Base-by-base conservation (phyloP, 2,113 vertebrate species). In the Lonchura striata region DNA sequence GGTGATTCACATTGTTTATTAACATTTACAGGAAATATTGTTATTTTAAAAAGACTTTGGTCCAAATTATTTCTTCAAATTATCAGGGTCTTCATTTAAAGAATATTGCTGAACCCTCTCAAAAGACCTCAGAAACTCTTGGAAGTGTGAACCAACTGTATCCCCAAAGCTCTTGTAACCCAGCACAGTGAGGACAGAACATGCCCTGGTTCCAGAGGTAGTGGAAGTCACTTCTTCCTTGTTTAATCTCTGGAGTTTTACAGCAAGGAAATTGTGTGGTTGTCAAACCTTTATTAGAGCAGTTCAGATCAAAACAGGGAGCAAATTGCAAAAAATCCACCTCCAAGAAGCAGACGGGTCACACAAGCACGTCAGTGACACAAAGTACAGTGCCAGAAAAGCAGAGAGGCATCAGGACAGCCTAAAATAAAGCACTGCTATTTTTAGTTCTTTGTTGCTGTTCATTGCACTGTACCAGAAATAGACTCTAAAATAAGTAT, bases 401-500 rank as follows among this genome's bases (percentile, higher is more conserved):
- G 72, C 56, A 78, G 37, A 65, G 44, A 83, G 63, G 76, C 69
- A 56, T 39, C 33, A 60, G 13, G 44, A 15, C 20, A 63, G 57
- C 14, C 90, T 35, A 35, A 82, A 91, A 85, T 8, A 95, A 71
- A 81, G 47, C 50, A n/a, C 25, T 19, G 44, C 71, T 95, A 77
- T 76, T 92, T 82, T 86, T 76, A 82, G 54, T 35, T 57, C 72
- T 94, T 78, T 82, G 81, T 85, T 91, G 81, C 82, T 82, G 64
- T 70, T 88, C 69, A 75, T 47, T 76, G 82, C 79, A 77, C 44
- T 15, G 59, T 44, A 82, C 79, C 85, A 96, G 56, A 90, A 96
- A 94, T 56, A 90, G 90, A 86, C 74, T 86, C 71, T 90, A 92
- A 95, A 90, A 10, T 47, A 88, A 95, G 71, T 72, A 35, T 12